Percentiles rank a stretch among this genome's conserved stretches.
phyloP scores from a whole-genome alignment of 2,888 invertebrate genomes.

The Neelides folsomi region DNA sequence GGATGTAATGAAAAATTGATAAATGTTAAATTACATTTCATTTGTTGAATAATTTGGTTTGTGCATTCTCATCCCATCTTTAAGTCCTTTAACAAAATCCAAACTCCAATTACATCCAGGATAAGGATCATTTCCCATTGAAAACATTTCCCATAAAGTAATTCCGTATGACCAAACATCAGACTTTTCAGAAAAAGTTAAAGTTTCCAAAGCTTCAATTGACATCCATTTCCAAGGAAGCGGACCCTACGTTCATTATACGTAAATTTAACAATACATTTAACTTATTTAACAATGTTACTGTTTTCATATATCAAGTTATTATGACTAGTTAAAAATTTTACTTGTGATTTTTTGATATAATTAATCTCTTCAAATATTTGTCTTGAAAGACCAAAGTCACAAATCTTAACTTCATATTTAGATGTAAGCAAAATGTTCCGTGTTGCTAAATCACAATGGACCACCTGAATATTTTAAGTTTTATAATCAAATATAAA shows the following conservation, averaged over 20 bases:
- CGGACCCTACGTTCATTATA: too few relatives aligned
- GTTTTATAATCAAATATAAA: background rate
- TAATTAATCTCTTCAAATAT: background rate
- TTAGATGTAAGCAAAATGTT: background rate
- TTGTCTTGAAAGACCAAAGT: background rate
- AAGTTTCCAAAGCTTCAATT: background rate
- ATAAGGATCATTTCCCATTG: background rate
- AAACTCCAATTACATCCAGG: background rate
- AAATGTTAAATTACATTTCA: too few relatives aligned
- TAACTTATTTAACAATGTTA: too few relatives aligned
- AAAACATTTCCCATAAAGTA: slow-evolving; percentile 1
- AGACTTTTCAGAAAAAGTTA: background rate
- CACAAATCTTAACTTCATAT: background rate
- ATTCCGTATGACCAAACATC: slow-evolving; percentile 1
- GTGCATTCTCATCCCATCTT: background rate
- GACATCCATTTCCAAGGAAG: background rate
- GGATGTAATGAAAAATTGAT: too few relatives aligned
- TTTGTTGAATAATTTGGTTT: background rate
- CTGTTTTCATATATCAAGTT: too few relatives aligned
- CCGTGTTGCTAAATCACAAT: background rate
- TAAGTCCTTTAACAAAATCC: background rate
- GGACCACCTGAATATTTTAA: background rate
- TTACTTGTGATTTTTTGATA: background rate
- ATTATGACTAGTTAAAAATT: too few relatives aligned
- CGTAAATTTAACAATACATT: too few relatives aligned